Conservation (phyloP, 92 coral and sea anemone genomes). For the Blastomussa wellsi region DNA sequence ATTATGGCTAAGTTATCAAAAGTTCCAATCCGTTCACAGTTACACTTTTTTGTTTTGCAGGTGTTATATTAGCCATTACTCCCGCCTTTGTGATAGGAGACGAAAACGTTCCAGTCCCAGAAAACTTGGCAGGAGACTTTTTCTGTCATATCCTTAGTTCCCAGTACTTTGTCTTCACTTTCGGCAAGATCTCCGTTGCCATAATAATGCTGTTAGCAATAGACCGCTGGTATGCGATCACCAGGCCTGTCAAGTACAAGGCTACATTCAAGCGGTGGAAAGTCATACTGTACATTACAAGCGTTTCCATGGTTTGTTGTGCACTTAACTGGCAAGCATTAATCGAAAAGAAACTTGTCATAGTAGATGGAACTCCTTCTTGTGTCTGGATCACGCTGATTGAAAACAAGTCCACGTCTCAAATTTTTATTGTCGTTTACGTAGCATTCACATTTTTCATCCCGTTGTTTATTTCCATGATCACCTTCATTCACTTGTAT, state of each 20-base stretch:
- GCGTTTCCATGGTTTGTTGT: conserved; percentile 44
- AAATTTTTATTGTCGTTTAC: conserved; percentile 35
- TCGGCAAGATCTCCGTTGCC: conserved; percentile 56
- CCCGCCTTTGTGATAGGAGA: conserved; percentile 53
- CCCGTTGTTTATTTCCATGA: conserved; percentile 53
- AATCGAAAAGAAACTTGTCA: conserved; percentile 25
- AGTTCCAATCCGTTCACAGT: too few relatives aligned
- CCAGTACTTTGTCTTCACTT: conserved; percentile 53
- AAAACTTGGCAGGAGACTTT: conserved; percentile 46
- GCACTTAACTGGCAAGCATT: conserved; percentile 39
- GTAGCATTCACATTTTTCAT: conserved; percentile 49
- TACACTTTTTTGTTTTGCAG: conserved; percentile 11
- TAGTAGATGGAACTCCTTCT: conserved; percentile 6
- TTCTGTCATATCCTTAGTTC: conserved; percentile 57
- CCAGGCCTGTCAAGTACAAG: conserved; percentile 70
- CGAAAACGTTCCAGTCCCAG: conserved; percentile 47
- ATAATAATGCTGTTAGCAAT: conserved; percentile 60
- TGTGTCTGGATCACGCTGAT: conserved; percentile 41
- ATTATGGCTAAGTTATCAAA: too few relatives aligned
- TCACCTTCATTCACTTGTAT: conserved; percentile 37
- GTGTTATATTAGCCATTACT: conserved; percentile 39
- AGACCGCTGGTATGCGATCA: conserved; percentile 75
- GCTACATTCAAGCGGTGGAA: conserved; percentile 52
- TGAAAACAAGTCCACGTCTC: conserved; percentile 10
- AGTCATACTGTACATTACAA: conserved; percentile 37